These are phyloP conservation scores for Tachina lurida DNA, from an alignment of 2,888 invertebrate species.

Conservation along the genomic window DNA sequence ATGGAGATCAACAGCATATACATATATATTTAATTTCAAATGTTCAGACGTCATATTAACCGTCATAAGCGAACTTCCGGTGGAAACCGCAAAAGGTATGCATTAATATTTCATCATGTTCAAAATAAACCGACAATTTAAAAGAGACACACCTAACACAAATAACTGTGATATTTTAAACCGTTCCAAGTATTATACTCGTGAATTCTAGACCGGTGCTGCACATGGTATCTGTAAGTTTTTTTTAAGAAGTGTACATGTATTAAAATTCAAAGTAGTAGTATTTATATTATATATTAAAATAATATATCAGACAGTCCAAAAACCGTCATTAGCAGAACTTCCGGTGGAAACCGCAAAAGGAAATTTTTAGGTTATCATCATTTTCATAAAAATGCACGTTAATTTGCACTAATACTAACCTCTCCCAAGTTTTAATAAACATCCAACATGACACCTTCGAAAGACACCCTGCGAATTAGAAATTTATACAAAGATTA, in stretches of 20 bases:
- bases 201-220: too few species aligned
- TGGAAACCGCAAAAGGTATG: slow-evolving; percentile 88
- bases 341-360: slow-evolving; percentile 89
- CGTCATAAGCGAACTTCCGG: slow-evolving; percentile 84
- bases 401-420: slow-evolving; percentile 15
- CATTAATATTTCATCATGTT: slow-evolving; percentile 77
- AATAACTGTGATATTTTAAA: too few species aligned
- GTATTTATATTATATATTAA: background rate
- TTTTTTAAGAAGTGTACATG: too few species aligned
- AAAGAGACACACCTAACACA: background rate
- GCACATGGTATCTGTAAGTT: too few species aligned
- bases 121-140: background rate
- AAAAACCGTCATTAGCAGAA: slow-evolving; percentile 80
- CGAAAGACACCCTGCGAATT: background rate
- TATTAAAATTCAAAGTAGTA: too few species aligned
- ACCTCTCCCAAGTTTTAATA: background rate
- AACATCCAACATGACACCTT: too few species aligned
- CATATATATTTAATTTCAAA: too few species aligned
- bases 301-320: slow-evolving; percentile 83
- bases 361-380: slow-evolving; percentile 83
- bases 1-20: too few species aligned
- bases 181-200: too few species aligned
- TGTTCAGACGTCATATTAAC: slow-evolving; percentile 54
- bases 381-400: slow-evolving; percentile 70
- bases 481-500: background rate